Evolutionary conservation across 2,797 vertebrate species (phyloP).

Genomic region (Aulostomus chinensis): DNA sequence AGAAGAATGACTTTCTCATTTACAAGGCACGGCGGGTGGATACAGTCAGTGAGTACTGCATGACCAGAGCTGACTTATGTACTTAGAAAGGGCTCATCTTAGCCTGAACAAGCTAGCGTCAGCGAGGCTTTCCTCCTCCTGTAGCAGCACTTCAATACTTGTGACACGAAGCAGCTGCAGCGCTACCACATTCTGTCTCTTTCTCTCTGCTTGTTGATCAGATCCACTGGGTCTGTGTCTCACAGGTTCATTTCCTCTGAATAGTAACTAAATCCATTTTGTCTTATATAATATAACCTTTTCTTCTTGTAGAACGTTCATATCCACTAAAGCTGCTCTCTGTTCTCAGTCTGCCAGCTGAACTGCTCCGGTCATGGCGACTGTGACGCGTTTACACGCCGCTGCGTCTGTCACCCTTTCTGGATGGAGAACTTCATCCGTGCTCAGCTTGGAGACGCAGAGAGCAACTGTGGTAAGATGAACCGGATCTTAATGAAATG

Average conservation of each 20-base stretch:
- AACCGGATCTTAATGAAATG: neutral
- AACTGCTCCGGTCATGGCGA: constrained; percentile 96
- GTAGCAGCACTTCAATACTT: too few species aligned
- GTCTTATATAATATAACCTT: too few species aligned
- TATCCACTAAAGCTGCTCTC: constrained; percentile 1
- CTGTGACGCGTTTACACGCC: constrained; percentile 92
- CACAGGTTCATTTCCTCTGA: too few species aligned
- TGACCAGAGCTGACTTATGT: neutral
- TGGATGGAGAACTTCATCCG: constrained; percentile 99
- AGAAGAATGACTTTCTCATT: constrained; percentile 95
- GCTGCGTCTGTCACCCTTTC: constrained; percentile 94
- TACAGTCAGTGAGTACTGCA: constrained; percentile 90
- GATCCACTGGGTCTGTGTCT: too few species aligned
- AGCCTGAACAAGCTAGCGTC: too few species aligned
- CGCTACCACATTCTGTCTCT: too few species aligned
- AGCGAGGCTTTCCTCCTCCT: too few species aligned
- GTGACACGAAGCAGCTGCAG: too few species aligned
- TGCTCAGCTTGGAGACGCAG: constrained; percentile 88
- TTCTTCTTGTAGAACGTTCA: too few species aligned
- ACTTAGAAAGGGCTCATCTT: neutral
- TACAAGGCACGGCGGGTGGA: constrained; percentile 88
- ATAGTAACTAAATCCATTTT: too few species aligned
- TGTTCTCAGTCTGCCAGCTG: constrained; percentile 89
- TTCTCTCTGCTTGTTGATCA: too few species aligned
- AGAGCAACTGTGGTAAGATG: constrained; percentile 94